Evolutionary conservation across 2,113 vertebrate species (phyloP).

Genomic region (Catagonus wagneri): DNA sequence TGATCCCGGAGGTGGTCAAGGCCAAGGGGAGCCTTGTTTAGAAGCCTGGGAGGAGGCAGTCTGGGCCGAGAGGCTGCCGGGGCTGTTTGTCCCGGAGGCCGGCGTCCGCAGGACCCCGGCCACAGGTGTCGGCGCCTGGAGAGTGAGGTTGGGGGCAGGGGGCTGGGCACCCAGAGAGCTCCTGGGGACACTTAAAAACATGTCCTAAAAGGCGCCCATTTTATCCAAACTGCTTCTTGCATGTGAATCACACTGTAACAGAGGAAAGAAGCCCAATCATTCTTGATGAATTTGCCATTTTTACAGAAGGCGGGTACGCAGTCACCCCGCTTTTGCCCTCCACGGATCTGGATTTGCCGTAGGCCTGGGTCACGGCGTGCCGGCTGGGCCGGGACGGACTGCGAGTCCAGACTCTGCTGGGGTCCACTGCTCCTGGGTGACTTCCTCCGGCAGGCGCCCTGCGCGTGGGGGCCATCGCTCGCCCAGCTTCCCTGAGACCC

Average conservation of each 20-base stretch:
- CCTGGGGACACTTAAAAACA: neutral
- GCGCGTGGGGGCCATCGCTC: neutral
- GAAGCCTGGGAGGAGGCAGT: neutral
- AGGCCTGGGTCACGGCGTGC: neutral
- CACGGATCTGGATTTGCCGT: neutral
- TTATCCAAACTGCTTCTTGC: neutral
- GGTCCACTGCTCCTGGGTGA: rapidly evolving
- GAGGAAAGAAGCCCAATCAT: neutral
- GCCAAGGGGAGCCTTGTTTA: conserved; percentile 1
- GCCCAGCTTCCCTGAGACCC: neutral
- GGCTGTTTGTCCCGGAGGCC: neutral
- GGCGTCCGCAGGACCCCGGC: neutral
- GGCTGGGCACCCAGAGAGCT: neutral
- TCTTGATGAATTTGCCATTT: neutral
- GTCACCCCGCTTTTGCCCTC: neutral
- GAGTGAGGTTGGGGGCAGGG: neutral
- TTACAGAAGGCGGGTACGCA: neutral
- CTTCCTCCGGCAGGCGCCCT: too few relatives aligned
- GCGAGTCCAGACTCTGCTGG: neutral
- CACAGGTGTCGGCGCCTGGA: neutral
- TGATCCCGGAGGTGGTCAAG: neutral
- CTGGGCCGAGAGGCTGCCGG: neutral
- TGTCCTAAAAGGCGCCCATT: neutral
- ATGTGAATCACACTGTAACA: neutral
- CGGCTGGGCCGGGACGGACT: neutral